Base-by-base conservation (phyloP, 92 coral and sea anemone species). In the Actinernus sp. region DNA sequence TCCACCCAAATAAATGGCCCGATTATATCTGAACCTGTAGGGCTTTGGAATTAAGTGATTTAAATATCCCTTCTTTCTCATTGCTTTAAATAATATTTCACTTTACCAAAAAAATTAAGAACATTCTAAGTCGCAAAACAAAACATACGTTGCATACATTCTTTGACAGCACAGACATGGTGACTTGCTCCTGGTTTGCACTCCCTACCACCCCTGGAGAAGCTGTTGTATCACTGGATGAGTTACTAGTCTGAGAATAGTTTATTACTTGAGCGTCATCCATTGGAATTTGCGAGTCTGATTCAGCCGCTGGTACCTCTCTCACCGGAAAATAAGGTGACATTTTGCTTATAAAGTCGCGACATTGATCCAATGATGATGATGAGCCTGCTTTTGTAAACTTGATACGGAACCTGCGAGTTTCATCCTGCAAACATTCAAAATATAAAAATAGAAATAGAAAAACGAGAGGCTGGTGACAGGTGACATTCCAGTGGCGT, bases 321-420 rank as follows among this genome's bases (percentile, higher is more conserved):
- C 78, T 73, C 14, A 94, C 76, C 3, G 88, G 74, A 31, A 94
- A 44, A 20, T 72, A 60, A 8, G 81, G 63, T n/a, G 94, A 79
- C 45, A 87, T 79, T 32, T 51, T 54, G 20, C 46, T 54, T 30
- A 91, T 83, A 51, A 94, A 90, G 34, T 90, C 92, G 9, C 69
- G 86, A 56, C 98, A 94, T 47, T 65, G 69, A 33, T 76, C 95
- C 18, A 24, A 10, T 18, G 92, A 81, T 4, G 89, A 73, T 51
- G 55, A 41, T 3, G 78, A 68, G 13, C 71, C 65, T 7, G 84
- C 78, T 26, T 50, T 78, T 32, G 66, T 63, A 56, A 94, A 94
- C 79, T 86, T 90, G 40, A 94, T 68, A 19, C 98, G 84, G 64
- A 90, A 94, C 29, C 85, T 78, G 47, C 97, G 65, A 8, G 81